A percentile compares a stretch with the other conserved stretches of the same genome.
Evolutionary conservation across 2,797 vertebrate species (phyloP).

Genomic region (Falco rusticolus): DNA sequence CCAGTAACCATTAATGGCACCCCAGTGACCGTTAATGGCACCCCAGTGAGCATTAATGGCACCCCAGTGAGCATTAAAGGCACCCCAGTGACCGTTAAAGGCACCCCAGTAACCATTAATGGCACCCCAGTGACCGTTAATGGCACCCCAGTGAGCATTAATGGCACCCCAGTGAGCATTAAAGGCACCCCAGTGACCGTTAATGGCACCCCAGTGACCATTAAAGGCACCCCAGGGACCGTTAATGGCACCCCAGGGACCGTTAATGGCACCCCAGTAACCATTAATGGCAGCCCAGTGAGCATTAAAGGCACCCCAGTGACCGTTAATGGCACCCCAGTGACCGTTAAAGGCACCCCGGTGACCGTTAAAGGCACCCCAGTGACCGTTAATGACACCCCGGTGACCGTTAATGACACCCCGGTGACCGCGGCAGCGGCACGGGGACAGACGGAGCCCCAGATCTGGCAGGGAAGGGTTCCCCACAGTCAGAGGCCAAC

Average conservation of each 20-base stretch:
- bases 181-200: background rate
- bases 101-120: background rate
- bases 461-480: rapidly evolving
- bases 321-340: background rate
- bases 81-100: background rate
- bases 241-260: background rate
- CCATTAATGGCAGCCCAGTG: background rate
- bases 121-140: background rate
- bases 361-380: background rate
- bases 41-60: background rate
- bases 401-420: background rate
- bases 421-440: rapidly evolving
- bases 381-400: background rate
- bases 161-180: background rate
- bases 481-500: background rate
- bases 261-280: background rate
- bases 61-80: no score
- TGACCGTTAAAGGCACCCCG: background rate
- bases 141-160: background rate
- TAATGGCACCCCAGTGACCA: background rate
- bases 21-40: background rate
- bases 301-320: background rate
- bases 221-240: background rate
- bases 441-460: rapidly evolving
- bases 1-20: background rate